These are phyloP conservation scores for Leptobrachium leishanense DNA, from an alignment of 2,113 vertebrate genomes.

Conservation along the genomic window DNA sequence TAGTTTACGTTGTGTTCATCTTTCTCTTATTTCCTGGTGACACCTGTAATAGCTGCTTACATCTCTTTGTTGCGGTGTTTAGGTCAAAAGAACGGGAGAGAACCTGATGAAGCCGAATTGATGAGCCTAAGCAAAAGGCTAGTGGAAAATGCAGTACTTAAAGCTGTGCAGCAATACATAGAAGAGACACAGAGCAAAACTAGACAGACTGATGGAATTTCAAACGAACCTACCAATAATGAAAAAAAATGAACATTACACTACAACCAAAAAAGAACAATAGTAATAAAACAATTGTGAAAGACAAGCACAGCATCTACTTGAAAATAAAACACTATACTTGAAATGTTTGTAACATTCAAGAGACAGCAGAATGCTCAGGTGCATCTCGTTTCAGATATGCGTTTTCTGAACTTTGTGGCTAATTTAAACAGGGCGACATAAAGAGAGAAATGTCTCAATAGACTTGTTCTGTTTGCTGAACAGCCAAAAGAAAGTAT, in stretches of 20 bases:
- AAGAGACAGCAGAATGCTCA: slow-evolving; percentile 48
- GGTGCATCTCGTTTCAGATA: slow-evolving; percentile 43
- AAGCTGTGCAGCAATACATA: slow-evolving; percentile 84
- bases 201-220: slow-evolving; percentile 68
- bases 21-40: no score
- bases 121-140: slow-evolving; percentile 82
- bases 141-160: slow-evolving; percentile 84
- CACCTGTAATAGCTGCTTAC: slow-evolving; percentile 38
- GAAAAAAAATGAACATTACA: slow-evolving; percentile 57
- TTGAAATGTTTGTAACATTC: slow-evolving; percentile 35
- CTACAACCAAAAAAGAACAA: slow-evolving; percentile 55
- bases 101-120: slow-evolving; percentile 83
- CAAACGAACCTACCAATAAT: slow-evolving; percentile 52
- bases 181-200: slow-evolving; percentile 80
- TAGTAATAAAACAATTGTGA: slow-evolving; percentile 17
- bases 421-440: slow-evolving; percentile 52
- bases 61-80: slow-evolving; percentile 75
- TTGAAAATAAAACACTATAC: slow-evolving; percentile 25
- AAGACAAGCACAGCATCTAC: slow-evolving; percentile 50
- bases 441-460: slow-evolving; percentile 36
- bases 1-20: no score
- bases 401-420: slow-evolving; percentile 43
- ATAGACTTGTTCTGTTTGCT: slow-evolving; percentile 51
- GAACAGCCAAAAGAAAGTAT: slow-evolving; percentile 47
- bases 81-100: slow-evolving; percentile 77